Evolutionary conservation across 2,113 vertebrate genomes (phyloP), one percentile per base, ranked within the genome.

Genomic region (Anguilla japonica): DNA sequence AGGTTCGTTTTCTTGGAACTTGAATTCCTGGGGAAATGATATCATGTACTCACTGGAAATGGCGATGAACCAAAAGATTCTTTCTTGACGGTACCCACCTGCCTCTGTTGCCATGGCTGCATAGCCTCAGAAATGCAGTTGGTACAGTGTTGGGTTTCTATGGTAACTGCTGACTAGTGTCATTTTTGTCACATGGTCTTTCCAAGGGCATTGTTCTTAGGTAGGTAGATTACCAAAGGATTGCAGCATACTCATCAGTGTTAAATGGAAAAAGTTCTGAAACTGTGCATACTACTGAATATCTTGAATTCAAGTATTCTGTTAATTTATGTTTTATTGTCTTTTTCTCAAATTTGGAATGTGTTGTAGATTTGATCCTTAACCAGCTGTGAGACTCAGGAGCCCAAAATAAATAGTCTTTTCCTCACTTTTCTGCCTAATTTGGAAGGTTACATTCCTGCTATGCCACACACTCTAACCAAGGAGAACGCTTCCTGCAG

Each of bases 91-190:
- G 53, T 16, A 63, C 9, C n/a, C 82, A 83, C 29, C 56, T 83
- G 82, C 20, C 56, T 83, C 82, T 60, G 82, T 83, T 83, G 53
- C 82, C 53, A 34, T 83, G 82, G 82, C 56, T 60, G 34, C 82
- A 41, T 50, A 83, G 34, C 82, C 43, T 82, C 56, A 39, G 50
- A 40, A 56, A 34, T 22, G 34, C 53, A 83, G 29, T 16, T 40
- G 34, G 39, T 40, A 60, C 82, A 41, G 29, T 6, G 56, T 26
- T 60, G 53, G 29, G 53, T 83, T 83, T 83, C 82, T 63, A 34
- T 83, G 56, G 53, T 83, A 83, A 83, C 34, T 83, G 82, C 53
- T 83, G 53, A 83, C 18, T 8, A 83, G 34, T 14, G 82, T 13
- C 39, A 83, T 83, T 60, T 63, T 83, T 81, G 80, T 81, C 80